phyloP scores from a whole-genome alignment of 2,113 vertebrate genomes.

The Kryptolebias marmoratus region DNA sequence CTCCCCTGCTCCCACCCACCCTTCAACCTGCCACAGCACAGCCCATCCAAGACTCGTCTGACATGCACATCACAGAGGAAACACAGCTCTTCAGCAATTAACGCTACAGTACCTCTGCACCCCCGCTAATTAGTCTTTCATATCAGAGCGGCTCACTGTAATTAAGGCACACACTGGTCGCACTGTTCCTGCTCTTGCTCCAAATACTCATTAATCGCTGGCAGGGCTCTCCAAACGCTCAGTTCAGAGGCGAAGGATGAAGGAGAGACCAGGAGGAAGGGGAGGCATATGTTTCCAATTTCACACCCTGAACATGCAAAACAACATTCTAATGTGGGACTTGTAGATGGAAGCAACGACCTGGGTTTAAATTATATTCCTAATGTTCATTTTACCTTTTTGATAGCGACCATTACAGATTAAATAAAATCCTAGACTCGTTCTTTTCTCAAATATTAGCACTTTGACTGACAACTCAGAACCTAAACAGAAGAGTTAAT shows the following conservation, averaged over 20 bases:
- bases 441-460: no score
- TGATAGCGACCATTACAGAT: no score
- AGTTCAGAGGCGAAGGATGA: conserved; percentile 19
- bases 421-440: no score
- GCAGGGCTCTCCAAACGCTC: conserved; percentile 45
- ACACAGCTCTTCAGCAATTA: conserved; percentile 64
- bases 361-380: no score
- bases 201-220: conserved; percentile 65
- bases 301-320: neutral
- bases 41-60: conserved; percentile 43
- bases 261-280: neutral
- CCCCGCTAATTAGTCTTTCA: conserved; percentile 75
- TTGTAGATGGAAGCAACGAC: neutral
- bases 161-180: conserved; percentile 65
- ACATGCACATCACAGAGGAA: conserved; percentile 55
- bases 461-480: no score
- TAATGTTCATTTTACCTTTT: no score
- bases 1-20: conserved; percentile 54
- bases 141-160: conserved; percentile 68
- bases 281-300: neutral
- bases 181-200: conserved; percentile 50
- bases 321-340: neutral
- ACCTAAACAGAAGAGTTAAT: no score
- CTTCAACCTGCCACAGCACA: conserved; percentile 45
- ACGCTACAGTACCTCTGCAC: conserved; percentile 64